phyloP scores from a whole-genome alignment of 2,113 vertebrate species.

The Hyla sarda region DNA sequence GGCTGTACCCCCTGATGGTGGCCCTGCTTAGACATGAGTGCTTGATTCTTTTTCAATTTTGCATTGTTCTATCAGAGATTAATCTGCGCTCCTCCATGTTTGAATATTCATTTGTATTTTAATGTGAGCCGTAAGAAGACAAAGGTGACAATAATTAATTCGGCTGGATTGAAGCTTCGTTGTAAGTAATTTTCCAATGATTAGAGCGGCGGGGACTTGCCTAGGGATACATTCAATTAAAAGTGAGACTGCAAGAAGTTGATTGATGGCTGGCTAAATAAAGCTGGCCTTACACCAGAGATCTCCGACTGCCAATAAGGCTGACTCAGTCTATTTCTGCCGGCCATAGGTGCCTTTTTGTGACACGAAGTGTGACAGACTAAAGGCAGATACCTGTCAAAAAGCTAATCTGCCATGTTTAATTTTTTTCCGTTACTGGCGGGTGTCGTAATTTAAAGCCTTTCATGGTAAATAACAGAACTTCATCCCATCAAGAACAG shows the following conservation, averaged over 20 bases:
- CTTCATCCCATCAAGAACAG: no score
- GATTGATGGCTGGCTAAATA: not conserved
- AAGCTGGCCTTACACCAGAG: not conserved
- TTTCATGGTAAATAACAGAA: no score
- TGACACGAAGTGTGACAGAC: no score
- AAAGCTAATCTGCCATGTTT: no score
- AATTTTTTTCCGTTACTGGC: no score
- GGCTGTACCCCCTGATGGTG: no score
- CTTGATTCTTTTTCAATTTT: conserved; percentile 5
- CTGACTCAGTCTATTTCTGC: not conserved
- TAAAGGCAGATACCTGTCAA: no score
- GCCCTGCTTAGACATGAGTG: not conserved
- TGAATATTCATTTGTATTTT: conserved; percentile 35
- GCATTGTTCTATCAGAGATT: conserved; percentile 1
- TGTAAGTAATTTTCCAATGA: conserved; percentile 9
- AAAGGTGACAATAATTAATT: conserved; percentile 33
- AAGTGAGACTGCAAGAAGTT: not conserved
- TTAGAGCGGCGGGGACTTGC: not conserved
- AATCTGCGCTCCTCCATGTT: not conserved
- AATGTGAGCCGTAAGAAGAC: conserved; percentile 7
- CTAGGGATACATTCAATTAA: not conserved
- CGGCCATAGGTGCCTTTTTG: no score
- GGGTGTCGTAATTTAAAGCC: no score
- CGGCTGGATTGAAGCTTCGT: not conserved
- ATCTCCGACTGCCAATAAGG: not conserved